Base-by-base conservation (phyloP, 2,113 vertebrate genomes). In the Siniperca knerii region DNA sequence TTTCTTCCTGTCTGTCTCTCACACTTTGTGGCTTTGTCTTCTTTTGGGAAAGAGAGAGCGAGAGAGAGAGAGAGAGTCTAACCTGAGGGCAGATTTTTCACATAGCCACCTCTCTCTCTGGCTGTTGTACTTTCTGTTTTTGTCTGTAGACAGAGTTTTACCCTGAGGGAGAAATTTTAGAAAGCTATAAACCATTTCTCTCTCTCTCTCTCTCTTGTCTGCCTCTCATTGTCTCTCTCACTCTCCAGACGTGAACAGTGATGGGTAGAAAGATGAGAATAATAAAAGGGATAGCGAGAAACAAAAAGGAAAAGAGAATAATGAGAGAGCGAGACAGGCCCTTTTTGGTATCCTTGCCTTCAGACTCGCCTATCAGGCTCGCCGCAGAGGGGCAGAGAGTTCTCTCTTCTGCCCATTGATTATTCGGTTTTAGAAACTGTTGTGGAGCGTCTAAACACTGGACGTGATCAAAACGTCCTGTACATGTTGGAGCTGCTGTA, bases 111-210 rank as follows among this genome's bases (percentile, higher is more conserved):
- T 52, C 54, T 20, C 6, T 65, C 52, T 84, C 58, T 68, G 40
- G 52, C 77, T 76, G 60, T 44, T 73, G 64, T 60, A 48, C 61
- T 81, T 33, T 85, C 61, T 79, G 68, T 77, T 71, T 86, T 50
- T 82, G 77, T 74, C 81, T 84, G 52, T 67, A 65, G 65, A 79
- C 71, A 74, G 16, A 74, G 37, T 66, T 54, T 71, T 79, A 75
- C 78, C 83, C 72, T 88, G 37, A 54, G 83, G 90, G 67, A 84
- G 67, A 88, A 79, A 74, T 82, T 89, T 79, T 71, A 86, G 69
- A 84, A 72, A 86, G 54, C 77, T 72, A 82, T 84, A 82, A 88
- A 89, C 75, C 73, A 58, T 66, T 52, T 77, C 58, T 60, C 37
- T 76, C 72, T 67, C 35, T 65, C 58, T 65, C 40, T 66, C 1